Conservation (phyloP, 2,797 vertebrate genomes). For the Alcedo quadribrachys region DNA sequence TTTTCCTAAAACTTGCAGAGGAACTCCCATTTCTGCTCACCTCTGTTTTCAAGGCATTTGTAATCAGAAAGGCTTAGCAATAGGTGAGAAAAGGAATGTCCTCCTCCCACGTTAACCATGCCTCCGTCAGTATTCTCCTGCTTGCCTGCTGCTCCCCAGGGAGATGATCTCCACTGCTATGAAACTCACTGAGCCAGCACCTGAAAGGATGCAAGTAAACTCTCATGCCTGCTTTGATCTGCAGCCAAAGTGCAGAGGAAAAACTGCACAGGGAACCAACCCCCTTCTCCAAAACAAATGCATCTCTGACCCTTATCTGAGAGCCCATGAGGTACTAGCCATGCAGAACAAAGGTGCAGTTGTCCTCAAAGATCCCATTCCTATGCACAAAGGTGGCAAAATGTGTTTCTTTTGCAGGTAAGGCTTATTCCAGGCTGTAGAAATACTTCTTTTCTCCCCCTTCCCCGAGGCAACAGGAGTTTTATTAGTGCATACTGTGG, state of each 20-base stretch:
- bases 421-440: neutral
- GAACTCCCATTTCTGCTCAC: neutral
- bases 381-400: neutral
- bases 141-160: neutral
- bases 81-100: neutral
- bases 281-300: neutral
- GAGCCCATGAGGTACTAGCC: neutral
- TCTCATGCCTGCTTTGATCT: neutral
- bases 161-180: accelerated
- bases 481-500: neutral
- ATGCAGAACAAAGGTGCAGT: neutral
- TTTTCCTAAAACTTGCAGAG: neutral
- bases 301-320: neutral
- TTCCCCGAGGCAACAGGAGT: neutral
- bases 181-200: neutral
- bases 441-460: neutral
- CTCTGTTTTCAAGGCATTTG: conserved; percentile 37
- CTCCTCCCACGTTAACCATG: neutral
- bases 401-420: neutral
- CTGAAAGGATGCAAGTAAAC: neutral
- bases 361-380: neutral
- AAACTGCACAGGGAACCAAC: neutral
- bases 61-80: conserved; percentile 18
- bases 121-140: neutral
- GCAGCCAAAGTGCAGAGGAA: neutral